Percentiles rank a stretch among this genome's conserved stretches.
phyloP scores from a whole-genome alignment of 1,140 invertebrate genomes.

The Trichonephila clavipes region DNA sequence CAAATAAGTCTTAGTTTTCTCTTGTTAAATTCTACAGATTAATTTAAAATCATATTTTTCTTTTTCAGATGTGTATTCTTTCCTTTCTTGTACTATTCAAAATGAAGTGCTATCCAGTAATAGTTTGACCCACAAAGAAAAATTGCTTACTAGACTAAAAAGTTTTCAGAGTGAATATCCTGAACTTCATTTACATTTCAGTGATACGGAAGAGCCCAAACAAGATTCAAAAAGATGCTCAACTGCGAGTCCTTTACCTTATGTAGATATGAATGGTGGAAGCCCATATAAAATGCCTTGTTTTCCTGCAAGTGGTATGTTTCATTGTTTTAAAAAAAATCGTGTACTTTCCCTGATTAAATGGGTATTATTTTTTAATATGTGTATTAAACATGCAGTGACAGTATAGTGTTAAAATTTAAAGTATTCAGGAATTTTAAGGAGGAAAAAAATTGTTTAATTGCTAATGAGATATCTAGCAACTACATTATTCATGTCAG shows the following conservation, averaged over 20 bases:
- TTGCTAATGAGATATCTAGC: no score
- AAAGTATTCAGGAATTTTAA: no score
- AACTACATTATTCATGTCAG: no score
- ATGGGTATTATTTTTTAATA: no score
- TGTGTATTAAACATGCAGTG: no score
- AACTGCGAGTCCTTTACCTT: slow-evolving; percentile 60
- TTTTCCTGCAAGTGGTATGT: slow-evolving; percentile 27
- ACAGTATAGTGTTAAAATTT: no score
- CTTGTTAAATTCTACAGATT: neutral
- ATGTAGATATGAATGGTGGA: slow-evolving; percentile 73
- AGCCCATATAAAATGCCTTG: slow-evolving; percentile 36
- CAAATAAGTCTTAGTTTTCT: neutral
- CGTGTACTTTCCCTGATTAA: no score
- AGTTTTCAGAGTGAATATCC: slow-evolving; percentile 61
- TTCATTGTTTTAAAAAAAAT: no score
- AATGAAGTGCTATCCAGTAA: slow-evolving; percentile 33
- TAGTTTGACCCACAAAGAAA: slow-evolving; percentile 66
- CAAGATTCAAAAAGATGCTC: neutral
- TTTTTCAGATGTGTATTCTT: slow-evolving; percentile 53
- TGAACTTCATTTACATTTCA: slow-evolving; percentile 18
- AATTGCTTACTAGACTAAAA: slow-evolving; percentile 16
- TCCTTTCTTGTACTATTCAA: slow-evolving; percentile 35
- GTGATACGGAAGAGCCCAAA: neutral
- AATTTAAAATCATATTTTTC: neutral
- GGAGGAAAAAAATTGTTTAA: no score